Evolutionary conservation across 2,113 vertebrate genomes (phyloP).

Genomic region (Sinocyclocheilus rhinocerous): DNA sequence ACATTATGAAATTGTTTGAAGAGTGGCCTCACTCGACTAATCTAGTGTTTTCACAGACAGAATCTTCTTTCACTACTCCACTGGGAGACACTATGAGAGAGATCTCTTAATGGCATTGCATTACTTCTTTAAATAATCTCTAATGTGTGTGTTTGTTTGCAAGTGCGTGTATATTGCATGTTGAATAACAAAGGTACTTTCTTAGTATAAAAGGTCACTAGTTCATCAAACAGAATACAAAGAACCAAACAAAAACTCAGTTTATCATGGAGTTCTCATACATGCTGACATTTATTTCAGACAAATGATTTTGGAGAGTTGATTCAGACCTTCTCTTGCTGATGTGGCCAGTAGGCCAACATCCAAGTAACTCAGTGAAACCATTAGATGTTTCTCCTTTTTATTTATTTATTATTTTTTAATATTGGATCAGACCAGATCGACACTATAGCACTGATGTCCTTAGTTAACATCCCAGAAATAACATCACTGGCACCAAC

Average conservation of each 20-base stretch:
- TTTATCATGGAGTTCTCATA: background rate
- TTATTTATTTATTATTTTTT: background rate
- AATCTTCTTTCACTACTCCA: background rate
- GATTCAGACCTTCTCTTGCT: conserved; percentile 42
- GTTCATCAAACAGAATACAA: conserved; percentile 45
- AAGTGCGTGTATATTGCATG: background rate
- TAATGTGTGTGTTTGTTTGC: background rate
- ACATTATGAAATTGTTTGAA: background rate
- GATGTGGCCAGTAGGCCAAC: conserved; percentile 48
- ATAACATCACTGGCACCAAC: background rate
- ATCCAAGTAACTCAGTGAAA: conserved; percentile 36
- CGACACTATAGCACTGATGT: conserved; percentile 24
- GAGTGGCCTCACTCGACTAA: background rate
- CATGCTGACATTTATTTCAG: conserved; percentile 27
- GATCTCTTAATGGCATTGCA: background rate
- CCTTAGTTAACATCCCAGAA: background rate
- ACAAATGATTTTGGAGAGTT: conserved; percentile 36
- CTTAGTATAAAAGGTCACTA: conserved; percentile 7
- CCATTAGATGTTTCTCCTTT: conserved; percentile 29
- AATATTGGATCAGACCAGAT: background rate
- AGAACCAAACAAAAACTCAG: conserved; percentile 26
- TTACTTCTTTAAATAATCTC: background rate
- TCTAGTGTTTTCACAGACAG: background rate
- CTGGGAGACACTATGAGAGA: background rate
- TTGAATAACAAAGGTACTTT: background rate